phyloP scores from a whole-genome alignment of 2,888 invertebrate genomes.

The Orthosia cruda region DNA sequence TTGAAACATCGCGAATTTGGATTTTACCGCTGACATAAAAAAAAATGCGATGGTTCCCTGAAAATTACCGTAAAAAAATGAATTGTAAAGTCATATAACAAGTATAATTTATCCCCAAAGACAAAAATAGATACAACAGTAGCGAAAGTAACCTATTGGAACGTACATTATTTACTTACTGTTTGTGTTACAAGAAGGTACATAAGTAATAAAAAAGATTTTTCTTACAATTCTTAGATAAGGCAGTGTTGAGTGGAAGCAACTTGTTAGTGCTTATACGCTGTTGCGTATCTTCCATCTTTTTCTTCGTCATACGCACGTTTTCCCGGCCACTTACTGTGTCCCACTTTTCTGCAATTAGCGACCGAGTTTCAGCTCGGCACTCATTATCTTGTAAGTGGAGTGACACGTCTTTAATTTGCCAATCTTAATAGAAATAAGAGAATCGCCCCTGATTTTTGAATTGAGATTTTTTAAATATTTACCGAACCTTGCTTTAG shows the following conservation, averaged over 20 bases:
- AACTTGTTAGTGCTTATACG: slow-evolving; percentile 35
- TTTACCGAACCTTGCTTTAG: no score
- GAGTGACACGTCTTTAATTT: slow-evolving; percentile 22
- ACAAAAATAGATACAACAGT: no score
- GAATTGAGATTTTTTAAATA: no score
- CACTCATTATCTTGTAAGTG: slow-evolving; percentile 22
- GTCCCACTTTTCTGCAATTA: slow-evolving; percentile 56
- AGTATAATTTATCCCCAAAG: no score
- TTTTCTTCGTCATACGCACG: slow-evolving; percentile 21
- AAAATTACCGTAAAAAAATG: no score
- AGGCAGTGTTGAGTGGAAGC: slow-evolving; percentile 26
- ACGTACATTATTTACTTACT: background rate
- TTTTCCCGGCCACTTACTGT: slow-evolving; percentile 37
- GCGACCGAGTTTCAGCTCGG: slow-evolving; percentile 30
- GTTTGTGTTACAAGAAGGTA: background rate
- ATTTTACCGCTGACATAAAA: no score
- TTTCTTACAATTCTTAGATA: slow-evolving; percentile 40
- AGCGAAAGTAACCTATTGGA: no score
- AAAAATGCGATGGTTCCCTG: no score
- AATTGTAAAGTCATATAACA: no score
- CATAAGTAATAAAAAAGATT: slow-evolving; percentile 3
- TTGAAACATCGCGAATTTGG: no score
- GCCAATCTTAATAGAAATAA: slow-evolving; percentile 24
- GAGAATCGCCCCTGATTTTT: no score
- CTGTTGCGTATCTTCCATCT: slow-evolving; percentile 41